phyloP scores from a whole-genome alignment of 2,888 invertebrate species.

The Crepidodera aurea region DNA sequence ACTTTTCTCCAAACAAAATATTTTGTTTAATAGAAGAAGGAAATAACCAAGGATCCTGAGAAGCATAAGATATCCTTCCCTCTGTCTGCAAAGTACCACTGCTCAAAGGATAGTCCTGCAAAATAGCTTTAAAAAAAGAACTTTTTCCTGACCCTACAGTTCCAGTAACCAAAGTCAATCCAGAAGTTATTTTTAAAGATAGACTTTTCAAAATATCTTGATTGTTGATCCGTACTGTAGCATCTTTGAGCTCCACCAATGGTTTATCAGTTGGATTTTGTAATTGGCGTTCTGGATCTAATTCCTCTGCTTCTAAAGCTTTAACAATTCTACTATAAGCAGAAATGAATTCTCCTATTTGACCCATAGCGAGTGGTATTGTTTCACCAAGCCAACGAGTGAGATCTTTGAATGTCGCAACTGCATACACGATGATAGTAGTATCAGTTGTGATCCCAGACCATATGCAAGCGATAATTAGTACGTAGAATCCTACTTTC shows the following conservation, averaged over 20 bases:
- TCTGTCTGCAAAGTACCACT: constrained; percentile 60
- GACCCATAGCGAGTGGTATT: constrained; percentile 84
- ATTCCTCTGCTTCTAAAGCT: constrained; percentile 69
- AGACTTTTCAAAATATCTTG: constrained; percentile 59
- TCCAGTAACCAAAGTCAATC: constrained; percentile 68
- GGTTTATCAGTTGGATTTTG: constrained; percentile 45
- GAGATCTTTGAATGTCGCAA: constrained; percentile 39
- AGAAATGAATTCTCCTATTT: constrained; percentile 79
- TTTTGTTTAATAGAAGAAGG: constrained; percentile 74
- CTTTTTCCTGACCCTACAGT: constrained; percentile 73
- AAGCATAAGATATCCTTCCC: constrained; percentile 66
- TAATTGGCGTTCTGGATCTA: constrained; percentile 66
- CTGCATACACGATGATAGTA: constrained; percentile 41
- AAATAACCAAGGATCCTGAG: constrained; percentile 71
- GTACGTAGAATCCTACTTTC: constrained; percentile 45
- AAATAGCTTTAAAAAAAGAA: constrained; percentile 58
- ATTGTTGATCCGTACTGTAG: constrained; percentile 47
- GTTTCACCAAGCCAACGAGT: constrained; percentile 86
- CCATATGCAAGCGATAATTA: constrained; percentile 47
- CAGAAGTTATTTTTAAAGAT: constrained; percentile 36
- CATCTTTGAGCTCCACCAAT: constrained; percentile 40
- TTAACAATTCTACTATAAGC: constrained; percentile 74
- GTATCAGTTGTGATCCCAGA: constrained; percentile 44
- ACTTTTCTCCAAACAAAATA: constrained; percentile 61
- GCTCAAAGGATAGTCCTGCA: constrained; percentile 59